Percentiles rank a stretch among this genome's conserved stretches.
Evolutionary conservation across 2,113 vertebrate species (phyloP).

Genomic region (Colinus virginianus): DNA sequence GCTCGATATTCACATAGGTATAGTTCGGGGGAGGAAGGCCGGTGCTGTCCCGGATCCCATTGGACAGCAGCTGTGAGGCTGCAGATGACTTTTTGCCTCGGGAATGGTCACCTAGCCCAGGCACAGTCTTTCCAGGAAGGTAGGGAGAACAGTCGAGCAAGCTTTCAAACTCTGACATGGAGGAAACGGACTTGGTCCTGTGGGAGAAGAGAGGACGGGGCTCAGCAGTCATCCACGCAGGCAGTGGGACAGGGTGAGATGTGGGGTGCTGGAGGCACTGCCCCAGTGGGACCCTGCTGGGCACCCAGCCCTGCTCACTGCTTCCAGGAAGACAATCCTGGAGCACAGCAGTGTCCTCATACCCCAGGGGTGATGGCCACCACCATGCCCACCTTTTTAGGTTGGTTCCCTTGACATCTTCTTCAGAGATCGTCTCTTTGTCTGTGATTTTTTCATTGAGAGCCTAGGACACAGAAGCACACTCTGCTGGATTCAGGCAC

Average conservation of each 20-base stretch:
- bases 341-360: rapidly evolving
- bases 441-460: constrained; percentile 80
- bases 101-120: constrained; percentile 65
- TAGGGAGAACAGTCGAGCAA: constrained; percentile 86
- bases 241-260: neutral
- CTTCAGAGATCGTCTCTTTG: constrained; percentile 83
- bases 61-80: constrained; percentile 58
- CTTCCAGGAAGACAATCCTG: neutral
- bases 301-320: neutral
- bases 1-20: constrained; percentile 76
- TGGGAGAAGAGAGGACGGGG: neutral
- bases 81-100: constrained; percentile 73
- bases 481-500: neutral
- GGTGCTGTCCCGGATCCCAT: constrained; percentile 63
- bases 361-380: neutral
- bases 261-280: neutral
- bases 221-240: neutral
- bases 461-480: constrained; percentile 74
- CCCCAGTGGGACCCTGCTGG: neutral
- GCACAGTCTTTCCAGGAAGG: constrained; percentile 66
- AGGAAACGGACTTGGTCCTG: constrained; percentile 88
- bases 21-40: constrained; percentile 82
- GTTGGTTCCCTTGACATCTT: constrained; percentile 80
- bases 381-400: constrained; percentile 84
- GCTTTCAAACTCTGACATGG: constrained; percentile 86